Conservation (phyloP, 2,888 invertebrate genomes). For the Drosophila rubida region DNA sequence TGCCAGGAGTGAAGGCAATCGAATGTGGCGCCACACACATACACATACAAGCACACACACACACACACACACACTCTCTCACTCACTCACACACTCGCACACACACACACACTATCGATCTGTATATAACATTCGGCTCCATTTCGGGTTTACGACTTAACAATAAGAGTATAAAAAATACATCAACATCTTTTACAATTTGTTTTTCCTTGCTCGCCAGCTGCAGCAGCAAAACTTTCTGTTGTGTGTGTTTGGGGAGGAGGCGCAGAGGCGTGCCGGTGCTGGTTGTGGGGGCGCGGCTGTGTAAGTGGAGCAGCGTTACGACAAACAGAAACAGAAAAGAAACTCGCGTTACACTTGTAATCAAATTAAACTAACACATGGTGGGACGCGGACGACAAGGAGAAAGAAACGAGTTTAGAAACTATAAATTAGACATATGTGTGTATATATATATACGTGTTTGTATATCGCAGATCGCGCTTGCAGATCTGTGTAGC, state of each 20-base stretch:
- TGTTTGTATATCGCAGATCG: slow-evolving; percentile 10
- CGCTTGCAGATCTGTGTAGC: slow-evolving; percentile 27
- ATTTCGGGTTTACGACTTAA: slow-evolving; percentile 58
- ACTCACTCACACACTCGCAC: slow-evolving; percentile 4
- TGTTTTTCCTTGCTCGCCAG: slow-evolving; percentile 2
- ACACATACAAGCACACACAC: background rate
- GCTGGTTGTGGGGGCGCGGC: slow-evolving; percentile 3
- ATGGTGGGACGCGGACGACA: slow-evolving; percentile 13
- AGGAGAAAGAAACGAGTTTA: slow-evolving; percentile 29
- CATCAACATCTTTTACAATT: slow-evolving; percentile 46
- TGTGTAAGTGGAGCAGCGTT: slow-evolving; percentile 20
- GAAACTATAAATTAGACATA: slow-evolving; percentile 13
- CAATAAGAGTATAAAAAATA: slow-evolving; percentile 73
- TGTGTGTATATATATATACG: background rate
- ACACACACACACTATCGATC: slow-evolving; percentile 8
- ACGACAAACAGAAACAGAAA: slow-evolving; percentile 18
- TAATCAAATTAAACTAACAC: slow-evolving; percentile 26
- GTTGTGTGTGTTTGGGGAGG: background rate
- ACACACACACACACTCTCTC: slow-evolving; percentile 19
- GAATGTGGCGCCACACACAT: slow-evolving; percentile 15
- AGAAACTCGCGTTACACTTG: slow-evolving; percentile 39
- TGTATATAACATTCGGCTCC: slow-evolving; percentile 26
- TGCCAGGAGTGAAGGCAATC: slow-evolving; percentile 38
- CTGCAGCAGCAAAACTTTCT: slow-evolving; percentile 23
- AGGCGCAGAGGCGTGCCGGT: background rate